Conservation (phyloP, 2,888 invertebrate species). For the Torymus aiolomorphi region DNA sequence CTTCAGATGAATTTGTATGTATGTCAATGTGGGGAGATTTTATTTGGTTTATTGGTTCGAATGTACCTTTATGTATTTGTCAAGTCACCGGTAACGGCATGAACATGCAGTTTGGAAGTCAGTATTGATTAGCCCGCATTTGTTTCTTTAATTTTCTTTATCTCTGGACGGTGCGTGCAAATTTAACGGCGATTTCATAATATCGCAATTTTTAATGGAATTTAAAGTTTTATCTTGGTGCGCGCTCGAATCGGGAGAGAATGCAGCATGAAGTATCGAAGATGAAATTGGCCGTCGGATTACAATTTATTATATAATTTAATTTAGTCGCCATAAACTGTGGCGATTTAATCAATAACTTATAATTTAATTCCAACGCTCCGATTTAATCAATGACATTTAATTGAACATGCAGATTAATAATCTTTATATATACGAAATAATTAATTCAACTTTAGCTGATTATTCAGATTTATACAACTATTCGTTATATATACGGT, state of each 20-base stretch:
- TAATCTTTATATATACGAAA: too few species aligned
- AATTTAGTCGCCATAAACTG: not conserved
- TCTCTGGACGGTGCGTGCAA: slow-evolving; percentile 1
- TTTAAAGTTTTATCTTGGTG: slow-evolving; percentile 24
- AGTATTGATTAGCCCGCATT: not conserved
- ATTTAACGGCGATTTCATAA: not conserved
- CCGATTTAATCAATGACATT: too few species aligned
- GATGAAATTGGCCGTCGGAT: not conserved
- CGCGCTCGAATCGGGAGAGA: not conserved
- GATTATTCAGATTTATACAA: too few species aligned
- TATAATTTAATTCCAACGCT: too few species aligned
- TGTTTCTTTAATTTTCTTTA: not conserved
- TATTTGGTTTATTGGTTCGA: too few species aligned
- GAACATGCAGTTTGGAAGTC: not conserved
- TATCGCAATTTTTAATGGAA: slow-evolving; percentile 7
- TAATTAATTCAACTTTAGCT: too few species aligned
- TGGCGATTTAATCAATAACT: not conserved
- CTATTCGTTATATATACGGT: too few species aligned
- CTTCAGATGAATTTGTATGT: too few species aligned
- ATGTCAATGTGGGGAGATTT: too few species aligned
- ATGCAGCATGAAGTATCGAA: not conserved
- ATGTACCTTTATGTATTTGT: too few species aligned
- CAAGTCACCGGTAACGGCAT: not conserved
- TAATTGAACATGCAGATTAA: too few species aligned
- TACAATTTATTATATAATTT: slow-evolving; percentile 9